Base-by-base conservation (phyloP, 2,113 vertebrate genomes). In the Candoia aspera region DNA sequence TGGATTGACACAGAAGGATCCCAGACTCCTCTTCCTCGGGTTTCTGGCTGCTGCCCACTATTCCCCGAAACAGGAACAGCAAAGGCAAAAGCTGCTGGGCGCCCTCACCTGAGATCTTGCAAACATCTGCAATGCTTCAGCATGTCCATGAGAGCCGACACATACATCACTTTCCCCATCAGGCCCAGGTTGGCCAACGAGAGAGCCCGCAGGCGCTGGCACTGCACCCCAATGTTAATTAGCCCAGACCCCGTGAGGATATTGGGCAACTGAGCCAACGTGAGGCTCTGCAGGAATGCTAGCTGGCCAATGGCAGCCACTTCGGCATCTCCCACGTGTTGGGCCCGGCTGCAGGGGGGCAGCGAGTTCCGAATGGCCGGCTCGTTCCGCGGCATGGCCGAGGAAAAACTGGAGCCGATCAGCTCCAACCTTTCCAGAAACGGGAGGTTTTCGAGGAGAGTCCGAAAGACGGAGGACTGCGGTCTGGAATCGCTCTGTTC, bases 101-200 rank as follows among this genome's bases (percentile, higher is more conserved):
- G 89, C 95, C 93, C 98, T 98, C 95, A 99, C 99, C 99, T 98
- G 96, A 99, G 98, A 96, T 99, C 98, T 94, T 97, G 98, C 85
- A 99, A 97, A 91, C 98, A 98, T 79, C 93, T 98, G 97, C 99
- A 99, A 96, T 98, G 98, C 91, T 97, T 98, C 79, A 99, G 97
- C 93, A 98, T 98, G 94, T 99, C 99, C 90, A 98, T 95, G 84
- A 99, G 97, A 86, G 98, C 98, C 0, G 98, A 95, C 83, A 96
- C 97, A 95, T 99, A 99, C 91, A 97, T 98, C 97, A 99, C 97
- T 9, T 98, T 98, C 90, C 99, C 99, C 96, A 99, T 97, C 90
- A 97, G 97, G 88, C 99, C 99, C 91, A 99, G 96, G 97, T 99
- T 99, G 95, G 99, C 99, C 58, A 99, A 96, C 0, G 99, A 99